phyloP scores from a whole-genome alignment of 2,113 vertebrate genomes.

The Prunella himalayana region DNA sequence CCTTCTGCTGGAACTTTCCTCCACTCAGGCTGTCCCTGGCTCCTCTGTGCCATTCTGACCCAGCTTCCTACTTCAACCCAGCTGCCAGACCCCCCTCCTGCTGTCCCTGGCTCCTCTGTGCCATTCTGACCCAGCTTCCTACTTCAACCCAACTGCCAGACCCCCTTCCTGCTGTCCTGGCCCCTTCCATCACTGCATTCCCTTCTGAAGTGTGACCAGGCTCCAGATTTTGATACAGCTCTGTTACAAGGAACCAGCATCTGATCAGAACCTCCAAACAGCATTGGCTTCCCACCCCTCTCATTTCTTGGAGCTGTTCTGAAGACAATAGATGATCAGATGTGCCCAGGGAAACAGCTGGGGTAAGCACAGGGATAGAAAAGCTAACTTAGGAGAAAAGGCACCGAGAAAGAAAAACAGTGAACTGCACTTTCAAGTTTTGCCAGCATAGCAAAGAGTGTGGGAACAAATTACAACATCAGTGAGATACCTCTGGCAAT shows the following conservation, averaged over 20 bases:
- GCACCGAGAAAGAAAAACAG: not conserved
- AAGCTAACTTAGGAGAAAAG: slow-evolving; percentile 49
- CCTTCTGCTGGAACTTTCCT: not conserved
- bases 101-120: not conserved
- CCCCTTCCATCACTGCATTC: not conserved
- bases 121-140: not conserved
- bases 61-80: not conserved
- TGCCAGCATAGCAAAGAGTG: slow-evolving; percentile 57
- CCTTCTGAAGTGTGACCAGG: not conserved
- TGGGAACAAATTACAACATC: slow-evolving; percentile 61
- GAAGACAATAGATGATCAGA: slow-evolving; percentile 41
- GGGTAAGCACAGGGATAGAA: slow-evolving; percentile 21
- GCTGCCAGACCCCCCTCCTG: not conserved
- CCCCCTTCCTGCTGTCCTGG: not conserved
- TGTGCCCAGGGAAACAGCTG: slow-evolving; percentile 43
- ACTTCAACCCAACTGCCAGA: not conserved
- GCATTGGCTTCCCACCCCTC: not conserved
- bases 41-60: not conserved
- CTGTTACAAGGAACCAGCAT: not conserved
- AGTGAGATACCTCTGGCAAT: slow-evolving; percentile 53
- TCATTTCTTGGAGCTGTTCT: slow-evolving; percentile 2
- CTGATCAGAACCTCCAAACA: not conserved
- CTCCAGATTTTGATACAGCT: not conserved
- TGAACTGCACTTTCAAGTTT: slow-evolving; percentile 55
- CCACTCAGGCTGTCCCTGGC: not conserved